A percentile compares a stretch with the other conserved stretches of the same genome.
These are phyloP conservation scores for Malachius bipustulatus DNA, from an alignment of 2,888 invertebrate genomes.

Conservation along the genomic window DNA sequence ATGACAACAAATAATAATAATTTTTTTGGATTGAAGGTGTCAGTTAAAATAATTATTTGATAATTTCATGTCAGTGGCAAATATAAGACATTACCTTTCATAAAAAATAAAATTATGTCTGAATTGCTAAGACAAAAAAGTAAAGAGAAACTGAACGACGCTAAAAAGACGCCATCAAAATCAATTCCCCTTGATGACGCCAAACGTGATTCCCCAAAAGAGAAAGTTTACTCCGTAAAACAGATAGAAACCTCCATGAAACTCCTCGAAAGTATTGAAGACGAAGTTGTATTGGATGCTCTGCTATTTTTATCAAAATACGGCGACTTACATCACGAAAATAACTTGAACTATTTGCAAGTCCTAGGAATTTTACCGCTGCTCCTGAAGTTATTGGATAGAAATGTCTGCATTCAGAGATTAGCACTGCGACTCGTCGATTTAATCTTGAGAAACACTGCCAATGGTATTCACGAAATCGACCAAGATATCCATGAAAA, in stretches of 20 bases:
- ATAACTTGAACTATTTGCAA: constrained; percentile 23
- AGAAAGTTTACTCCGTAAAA: constrained; percentile 24
- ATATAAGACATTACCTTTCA: no score
- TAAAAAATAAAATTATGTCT: no score
- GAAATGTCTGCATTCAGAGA: constrained; percentile 26
- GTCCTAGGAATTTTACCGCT: constrained; percentile 23
- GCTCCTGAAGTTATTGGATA: constrained; percentile 21
- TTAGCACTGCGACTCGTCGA: constrained; percentile 24
- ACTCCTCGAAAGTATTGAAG: constrained; percentile 25
- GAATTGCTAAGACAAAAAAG: no score
- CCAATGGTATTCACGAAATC: constrained; percentile 23
- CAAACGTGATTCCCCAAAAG: constrained; percentile 21
- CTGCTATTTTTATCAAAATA: constrained; percentile 28
- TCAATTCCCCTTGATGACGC: constrained; percentile 7
- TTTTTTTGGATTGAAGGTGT: no score
- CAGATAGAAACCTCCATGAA: constrained; percentile 28
- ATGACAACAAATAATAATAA: no score
- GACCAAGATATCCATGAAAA: constrained; percentile 25
- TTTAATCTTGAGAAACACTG: constrained; percentile 20
- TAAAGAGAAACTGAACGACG: no score
- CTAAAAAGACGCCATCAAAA: no score
- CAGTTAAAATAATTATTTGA: no score
- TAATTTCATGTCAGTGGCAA: no score
- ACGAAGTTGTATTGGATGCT: constrained; percentile 25
- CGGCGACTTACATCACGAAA: constrained; percentile 23